Percentiles rank a stretch among this genome's conserved stretches.
Evolutionary conservation across 2,888 invertebrate species (phyloP).

Genomic region (Amphipyra tragopoginis): DNA sequence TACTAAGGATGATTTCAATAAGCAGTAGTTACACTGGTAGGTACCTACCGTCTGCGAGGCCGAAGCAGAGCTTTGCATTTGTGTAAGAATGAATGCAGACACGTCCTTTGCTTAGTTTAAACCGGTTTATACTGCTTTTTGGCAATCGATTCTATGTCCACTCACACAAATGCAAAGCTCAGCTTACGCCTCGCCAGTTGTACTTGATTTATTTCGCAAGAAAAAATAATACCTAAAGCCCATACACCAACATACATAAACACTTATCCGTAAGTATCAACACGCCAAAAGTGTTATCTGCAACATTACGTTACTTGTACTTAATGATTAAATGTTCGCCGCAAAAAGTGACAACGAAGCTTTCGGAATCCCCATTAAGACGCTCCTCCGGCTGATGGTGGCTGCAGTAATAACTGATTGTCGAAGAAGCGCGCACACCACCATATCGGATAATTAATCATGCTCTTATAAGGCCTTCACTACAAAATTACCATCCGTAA

Average conservation of each 20-base stretch:
- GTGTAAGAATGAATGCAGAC: no score
- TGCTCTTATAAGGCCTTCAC: conserved; percentile 72
- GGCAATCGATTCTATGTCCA: no score
- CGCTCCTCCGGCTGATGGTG: conserved; percentile 62
- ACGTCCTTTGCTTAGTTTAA: no score
- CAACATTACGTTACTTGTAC: conserved; percentile 40
- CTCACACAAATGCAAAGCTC: no score
- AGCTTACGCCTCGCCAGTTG: no score
- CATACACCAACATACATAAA: conserved; percentile 5
- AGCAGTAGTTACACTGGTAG: no score
- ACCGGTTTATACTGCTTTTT: no score
- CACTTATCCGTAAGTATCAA: conserved; percentile 15
- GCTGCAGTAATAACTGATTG: conserved; percentile 70
- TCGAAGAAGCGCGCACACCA: conserved; percentile 68
- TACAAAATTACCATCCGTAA: conserved; percentile 74
- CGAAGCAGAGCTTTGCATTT: no score
- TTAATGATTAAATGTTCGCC: conserved; percentile 56
- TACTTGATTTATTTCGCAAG: conserved; percentile 10
- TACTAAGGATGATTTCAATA: no score
- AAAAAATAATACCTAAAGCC: conserved; percentile 11
- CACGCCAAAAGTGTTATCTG: conserved; percentile 48
- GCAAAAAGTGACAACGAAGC: conserved; percentile 62
- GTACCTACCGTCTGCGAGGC: no score
- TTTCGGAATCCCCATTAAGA: conserved; percentile 64
- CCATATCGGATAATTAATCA: conserved; percentile 81